Evolutionary conservation across 2,797 vertebrate genomes (phyloP).

Genomic region (Botia kubotai): DNA sequence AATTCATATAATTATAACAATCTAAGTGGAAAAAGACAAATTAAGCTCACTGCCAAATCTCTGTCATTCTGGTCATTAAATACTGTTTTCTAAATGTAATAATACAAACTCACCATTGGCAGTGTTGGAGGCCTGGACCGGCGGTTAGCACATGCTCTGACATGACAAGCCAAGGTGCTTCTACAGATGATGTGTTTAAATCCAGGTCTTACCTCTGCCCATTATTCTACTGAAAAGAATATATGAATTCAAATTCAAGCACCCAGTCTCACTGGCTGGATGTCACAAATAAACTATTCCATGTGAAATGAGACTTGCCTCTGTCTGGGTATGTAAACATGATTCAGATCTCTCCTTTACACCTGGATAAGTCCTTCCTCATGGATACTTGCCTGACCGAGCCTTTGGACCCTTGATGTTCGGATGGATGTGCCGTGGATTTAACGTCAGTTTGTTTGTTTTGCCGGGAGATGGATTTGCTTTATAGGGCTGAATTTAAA

Average conservation of each 20-base stretch:
- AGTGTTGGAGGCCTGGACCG: no score
- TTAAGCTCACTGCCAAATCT: no score
- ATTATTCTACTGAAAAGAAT: not conserved
- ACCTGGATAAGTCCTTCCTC: slow-evolving; percentile 61
- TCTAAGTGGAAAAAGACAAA: no score
- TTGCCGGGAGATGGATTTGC: no score
- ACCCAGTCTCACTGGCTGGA: not conserved
- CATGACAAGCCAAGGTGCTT: no score
- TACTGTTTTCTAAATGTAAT: no score
- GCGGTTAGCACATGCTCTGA: no score
- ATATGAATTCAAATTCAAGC: not conserved
- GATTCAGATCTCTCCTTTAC: slow-evolving; percentile 46
- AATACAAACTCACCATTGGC: no score
- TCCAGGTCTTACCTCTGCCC: no score
- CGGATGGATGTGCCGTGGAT: slow-evolving; percentile 66
- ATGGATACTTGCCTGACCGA: slow-evolving; percentile 55
- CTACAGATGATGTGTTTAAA: no score
- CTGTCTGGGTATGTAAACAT: slow-evolving; percentile 3
- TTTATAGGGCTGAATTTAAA: not conserved
- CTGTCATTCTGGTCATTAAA: no score
- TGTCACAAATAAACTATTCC: not conserved
- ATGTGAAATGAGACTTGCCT: slow-evolving; percentile 12
- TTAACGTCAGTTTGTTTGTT: slow-evolving; percentile 46
- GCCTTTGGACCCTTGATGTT: slow-evolving; percentile 73
- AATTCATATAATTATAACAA: no score